These are phyloP conservation scores for Sitta europaea DNA, from an alignment of 2,113 vertebrate species.

Conservation along the genomic window DNA sequence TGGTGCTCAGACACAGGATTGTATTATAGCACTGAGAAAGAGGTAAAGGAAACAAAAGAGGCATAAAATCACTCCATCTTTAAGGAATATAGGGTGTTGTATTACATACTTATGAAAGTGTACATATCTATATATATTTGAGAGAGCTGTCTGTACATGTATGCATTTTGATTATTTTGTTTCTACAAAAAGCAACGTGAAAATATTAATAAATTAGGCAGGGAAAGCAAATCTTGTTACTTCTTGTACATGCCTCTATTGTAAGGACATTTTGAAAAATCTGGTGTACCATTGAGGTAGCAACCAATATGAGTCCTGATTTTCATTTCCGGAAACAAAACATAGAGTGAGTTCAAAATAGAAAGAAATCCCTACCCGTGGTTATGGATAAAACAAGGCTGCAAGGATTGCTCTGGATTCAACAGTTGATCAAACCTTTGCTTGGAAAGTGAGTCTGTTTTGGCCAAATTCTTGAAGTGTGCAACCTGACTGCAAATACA, in stretches of 20 bases:
- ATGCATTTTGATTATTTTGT: not conserved
- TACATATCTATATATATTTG: not conserved
- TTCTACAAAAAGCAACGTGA: constrained; percentile 5
- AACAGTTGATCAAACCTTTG: not conserved
- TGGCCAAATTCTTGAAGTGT: not conserved
- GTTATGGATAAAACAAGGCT: not conserved
- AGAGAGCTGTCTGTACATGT: not conserved
- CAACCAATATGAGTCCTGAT: not conserved
- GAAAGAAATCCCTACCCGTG: not conserved
- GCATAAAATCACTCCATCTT: constrained; percentile 6
- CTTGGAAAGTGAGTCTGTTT: not conserved
- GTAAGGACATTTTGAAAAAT: not conserved
- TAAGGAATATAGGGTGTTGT: not conserved
- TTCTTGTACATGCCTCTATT: not conserved
- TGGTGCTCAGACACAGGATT: constrained; percentile 69
- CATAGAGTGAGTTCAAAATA: not conserved
- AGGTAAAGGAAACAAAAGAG: constrained; percentile 51
- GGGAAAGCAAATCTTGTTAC: constrained; percentile 21
- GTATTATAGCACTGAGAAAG: constrained; percentile 60
- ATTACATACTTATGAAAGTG: not conserved
- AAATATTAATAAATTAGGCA: not conserved
- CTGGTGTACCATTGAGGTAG: not conserved
- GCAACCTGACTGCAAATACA: not conserved
- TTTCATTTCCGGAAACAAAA: not conserved
- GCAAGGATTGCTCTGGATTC: not conserved